A percentile compares a stretch with the other conserved stretches of the same genome.
Conservation (phyloP, 53 echinoderm and acorn worm genomes). For the Crossaster papposus region DNA sequence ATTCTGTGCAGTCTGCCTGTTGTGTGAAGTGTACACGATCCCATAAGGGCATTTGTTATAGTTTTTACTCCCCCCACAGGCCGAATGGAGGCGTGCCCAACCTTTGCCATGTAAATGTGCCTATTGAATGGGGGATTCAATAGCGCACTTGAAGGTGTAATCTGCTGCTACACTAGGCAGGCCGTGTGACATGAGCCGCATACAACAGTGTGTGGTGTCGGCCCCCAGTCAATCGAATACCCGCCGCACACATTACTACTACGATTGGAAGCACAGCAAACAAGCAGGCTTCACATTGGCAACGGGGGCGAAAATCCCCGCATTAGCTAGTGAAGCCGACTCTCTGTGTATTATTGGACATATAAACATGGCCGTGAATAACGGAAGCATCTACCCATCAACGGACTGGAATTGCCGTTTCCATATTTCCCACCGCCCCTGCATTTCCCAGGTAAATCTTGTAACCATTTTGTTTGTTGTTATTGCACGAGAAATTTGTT, state of each 20-base stretch:
- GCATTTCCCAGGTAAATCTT: conserved; percentile 83
- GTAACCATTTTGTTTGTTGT: conserved; percentile 31
- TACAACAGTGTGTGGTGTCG: conserved; percentile 37
- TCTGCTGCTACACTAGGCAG: conserved; percentile 67
- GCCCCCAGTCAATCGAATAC: conserved; percentile 43
- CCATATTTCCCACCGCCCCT: conserved; percentile 84
- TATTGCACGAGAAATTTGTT: neutral
- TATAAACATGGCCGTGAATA: conserved; percentile 96
- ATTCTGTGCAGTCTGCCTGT: conserved; percentile 1
- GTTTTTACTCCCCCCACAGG: conserved; percentile 49
- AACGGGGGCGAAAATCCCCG: neutral
- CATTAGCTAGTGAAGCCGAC: conserved; percentile 56
- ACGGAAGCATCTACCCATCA: conserved; percentile 88
- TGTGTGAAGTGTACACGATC: neutral
- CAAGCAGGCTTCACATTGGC: no score
- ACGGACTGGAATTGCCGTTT: conserved; percentile 83
- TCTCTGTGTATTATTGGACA: conserved; percentile 46
- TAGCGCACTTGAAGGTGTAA: conserved; percentile 73
- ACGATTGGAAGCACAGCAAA: neutral
- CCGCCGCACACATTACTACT: no score
- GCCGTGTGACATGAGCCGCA: conserved; percentile 60
- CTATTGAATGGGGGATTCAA: conserved; percentile 68
- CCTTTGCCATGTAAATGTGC: conserved; percentile 69
- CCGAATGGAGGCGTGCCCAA: conserved; percentile 68
- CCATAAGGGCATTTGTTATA: conserved; percentile 8